These are phyloP conservation scores for Amblyopsis rosae DNA, from an alignment of 2,113 vertebrate genomes.

Conservation along the genomic window DNA sequence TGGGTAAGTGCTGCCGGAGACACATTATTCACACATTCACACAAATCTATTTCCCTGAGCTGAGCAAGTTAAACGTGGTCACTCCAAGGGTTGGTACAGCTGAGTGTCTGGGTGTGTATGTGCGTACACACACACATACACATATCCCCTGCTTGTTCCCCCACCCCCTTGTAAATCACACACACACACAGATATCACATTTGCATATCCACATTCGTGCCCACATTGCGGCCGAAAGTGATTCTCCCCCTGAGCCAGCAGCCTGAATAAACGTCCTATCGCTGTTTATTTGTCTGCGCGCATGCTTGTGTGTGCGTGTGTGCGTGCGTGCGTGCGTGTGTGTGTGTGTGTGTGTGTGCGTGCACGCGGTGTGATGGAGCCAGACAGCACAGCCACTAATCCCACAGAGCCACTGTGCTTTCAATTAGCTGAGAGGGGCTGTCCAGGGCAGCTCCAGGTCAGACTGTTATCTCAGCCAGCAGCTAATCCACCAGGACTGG, in stretches of 20 bases:
- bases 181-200: constrained; percentile 19
- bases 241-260: constrained; percentile 18
- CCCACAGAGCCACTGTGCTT: constrained; percentile 38
- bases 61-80: no score
- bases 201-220: constrained; percentile 37
- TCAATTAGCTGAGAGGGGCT: constrained; percentile 59
- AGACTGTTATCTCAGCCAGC: constrained; percentile 44
- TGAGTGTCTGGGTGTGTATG: constrained; percentile 8
- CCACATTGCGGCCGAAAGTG: constrained; percentile 11
- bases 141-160: not conserved
- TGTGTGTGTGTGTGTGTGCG: constrained; percentile 24
- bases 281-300: not conserved
- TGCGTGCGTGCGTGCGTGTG: constrained; percentile 24
- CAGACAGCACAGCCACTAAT: constrained; percentile 32
- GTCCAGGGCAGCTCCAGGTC: constrained; percentile 45
- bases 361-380: constrained; percentile 2
- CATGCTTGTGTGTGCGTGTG: not conserved
- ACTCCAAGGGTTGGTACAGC: no score
- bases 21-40: no score
- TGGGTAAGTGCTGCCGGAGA: no score
- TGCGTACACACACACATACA: not conserved
- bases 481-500: constrained; percentile 53
- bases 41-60: no score
- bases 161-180: not conserved
- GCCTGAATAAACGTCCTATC: constrained; percentile 21